Evolutionary conservation across 2,113 vertebrate genomes (phyloP).

Genomic region (Crotalus horridus): DNA sequence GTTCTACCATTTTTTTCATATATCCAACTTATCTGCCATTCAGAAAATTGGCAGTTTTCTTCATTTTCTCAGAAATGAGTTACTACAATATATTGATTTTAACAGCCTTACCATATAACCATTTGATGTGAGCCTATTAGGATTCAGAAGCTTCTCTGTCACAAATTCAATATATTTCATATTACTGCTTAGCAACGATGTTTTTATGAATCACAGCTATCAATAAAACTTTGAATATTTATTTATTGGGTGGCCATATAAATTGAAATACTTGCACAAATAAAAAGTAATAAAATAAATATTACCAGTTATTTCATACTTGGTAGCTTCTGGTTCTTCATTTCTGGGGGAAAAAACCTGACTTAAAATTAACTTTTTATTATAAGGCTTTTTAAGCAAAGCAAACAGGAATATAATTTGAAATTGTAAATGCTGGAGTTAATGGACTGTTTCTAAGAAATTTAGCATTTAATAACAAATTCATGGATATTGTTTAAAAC

Average conservation of each 20-base stretch:
- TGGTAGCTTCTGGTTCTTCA: constrained; percentile 53
- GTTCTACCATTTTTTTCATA: not conserved
- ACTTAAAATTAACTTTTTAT: constrained; percentile 6
- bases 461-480: not conserved
- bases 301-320: constrained; percentile 69
- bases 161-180: not conserved
- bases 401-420: not conserved
- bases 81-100: not conserved
- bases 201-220: not conserved
- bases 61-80: not conserved
- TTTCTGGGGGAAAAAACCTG: constrained; percentile 52
- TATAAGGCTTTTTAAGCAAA: constrained; percentile 6
- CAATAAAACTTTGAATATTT: not conserved
- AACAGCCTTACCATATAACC: not conserved
- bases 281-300: constrained; percentile 27
- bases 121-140: not conserved
- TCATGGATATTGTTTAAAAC: not conserved
- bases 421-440: not conserved
- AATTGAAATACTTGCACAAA: not conserved
- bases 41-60: not conserved
- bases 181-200: not conserved
- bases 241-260: not conserved
- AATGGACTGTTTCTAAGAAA: not conserved
- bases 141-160: not conserved
- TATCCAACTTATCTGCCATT: not conserved